Base-by-base conservation (phyloP, 1,140 invertebrate species). In the Drosophila repletoides region DNA sequence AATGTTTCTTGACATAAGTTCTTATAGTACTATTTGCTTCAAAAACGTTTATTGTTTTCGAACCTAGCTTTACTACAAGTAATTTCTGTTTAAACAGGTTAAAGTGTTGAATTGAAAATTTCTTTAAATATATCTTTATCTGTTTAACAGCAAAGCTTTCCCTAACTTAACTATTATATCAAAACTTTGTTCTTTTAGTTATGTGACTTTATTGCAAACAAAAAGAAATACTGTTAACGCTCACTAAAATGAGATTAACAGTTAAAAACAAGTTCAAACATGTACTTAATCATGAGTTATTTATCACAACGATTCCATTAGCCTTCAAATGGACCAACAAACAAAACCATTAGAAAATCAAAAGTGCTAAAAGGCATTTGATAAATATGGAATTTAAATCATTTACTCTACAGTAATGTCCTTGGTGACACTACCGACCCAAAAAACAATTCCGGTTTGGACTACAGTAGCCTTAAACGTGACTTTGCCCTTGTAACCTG, bases 381-480 rank as follows among this genome's bases (percentile, higher is more conserved):
- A 33, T 10, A 66, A 48, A 36, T 28, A 45, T 15, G 14, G 17
- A 29, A 46, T 15, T 17, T 40, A 29, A 56, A 26, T 49, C 2
- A 36, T 43, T 76, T 77, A 75, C 63, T 84, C 81, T 41, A 84
- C 80, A 68, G 74, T 49, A 29, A 84, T 38, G 12, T 84, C 79
- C 59, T 84, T 84, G 53, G 79, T 86, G 28, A 84, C 77, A n/a
- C 89, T 84, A 5, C 77, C 73, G 7, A 91, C 90, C 91, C 91
- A 92, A 34, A 90, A 92, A 34, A 86, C 86, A 22, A 80, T 89
- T 38, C 90, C 81, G 48, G 90, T 83, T 53, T 91, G 80, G 4
- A 90, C 91, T 4, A 91, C 84, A 9, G 91, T 91, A 5, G 76
- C 89, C 65, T 89, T 80, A 40, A 91, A 89, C 56, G 75, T 87